A percentile compares a stretch with the other conserved stretches of the same genome.
These are phyloP conservation scores for Leptodactylus fuscus DNA, from an alignment of 2,113 vertebrate species.

Conservation along the genomic window DNA sequence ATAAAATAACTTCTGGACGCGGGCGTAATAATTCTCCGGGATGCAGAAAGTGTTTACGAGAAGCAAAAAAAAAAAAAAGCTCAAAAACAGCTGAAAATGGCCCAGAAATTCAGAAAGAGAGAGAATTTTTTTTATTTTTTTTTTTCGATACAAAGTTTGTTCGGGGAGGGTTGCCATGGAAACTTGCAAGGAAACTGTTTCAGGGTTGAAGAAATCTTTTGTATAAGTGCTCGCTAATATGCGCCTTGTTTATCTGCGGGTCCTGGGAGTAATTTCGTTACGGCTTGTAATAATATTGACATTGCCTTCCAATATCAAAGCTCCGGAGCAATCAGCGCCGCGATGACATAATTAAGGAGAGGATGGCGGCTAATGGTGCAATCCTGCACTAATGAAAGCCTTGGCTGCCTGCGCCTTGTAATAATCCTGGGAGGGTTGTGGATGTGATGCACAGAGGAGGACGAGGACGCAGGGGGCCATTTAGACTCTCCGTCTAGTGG, in stretches of 20 bases:
- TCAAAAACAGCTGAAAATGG: slow-evolving; percentile 12
- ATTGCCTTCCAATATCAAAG: slow-evolving; percentile 13
- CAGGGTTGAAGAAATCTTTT: background rate
- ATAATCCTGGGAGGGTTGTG: background rate
- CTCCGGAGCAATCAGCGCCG: background rate
- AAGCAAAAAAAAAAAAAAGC: background rate
- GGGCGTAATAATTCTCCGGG: background rate
- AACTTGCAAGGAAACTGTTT: slow-evolving; percentile 25
- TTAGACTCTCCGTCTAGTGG: background rate
- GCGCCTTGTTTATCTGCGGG: slow-evolving; percentile 31
- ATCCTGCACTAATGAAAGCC: background rate
- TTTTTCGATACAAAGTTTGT: slow-evolving; percentile 29
- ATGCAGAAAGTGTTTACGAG: background rate
- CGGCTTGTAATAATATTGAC: slow-evolving; percentile 47
- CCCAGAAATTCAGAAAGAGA: slow-evolving; percentile 4
- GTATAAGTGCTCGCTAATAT: slow-evolving; percentile 19
- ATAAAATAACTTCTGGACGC: background rate
- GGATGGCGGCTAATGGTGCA: background rate
- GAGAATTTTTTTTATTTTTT: too few relatives aligned
- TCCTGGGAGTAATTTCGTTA: slow-evolving; percentile 43
- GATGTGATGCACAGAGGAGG: background rate
- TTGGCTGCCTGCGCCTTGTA: background rate
- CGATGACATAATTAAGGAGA: slow-evolving; percentile 26
- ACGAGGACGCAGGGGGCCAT: background rate
- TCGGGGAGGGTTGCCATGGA: slow-evolving; percentile 39